phyloP scores from a whole-genome alignment of 2,113 vertebrate species.

The Casuarius casuarius region DNA sequence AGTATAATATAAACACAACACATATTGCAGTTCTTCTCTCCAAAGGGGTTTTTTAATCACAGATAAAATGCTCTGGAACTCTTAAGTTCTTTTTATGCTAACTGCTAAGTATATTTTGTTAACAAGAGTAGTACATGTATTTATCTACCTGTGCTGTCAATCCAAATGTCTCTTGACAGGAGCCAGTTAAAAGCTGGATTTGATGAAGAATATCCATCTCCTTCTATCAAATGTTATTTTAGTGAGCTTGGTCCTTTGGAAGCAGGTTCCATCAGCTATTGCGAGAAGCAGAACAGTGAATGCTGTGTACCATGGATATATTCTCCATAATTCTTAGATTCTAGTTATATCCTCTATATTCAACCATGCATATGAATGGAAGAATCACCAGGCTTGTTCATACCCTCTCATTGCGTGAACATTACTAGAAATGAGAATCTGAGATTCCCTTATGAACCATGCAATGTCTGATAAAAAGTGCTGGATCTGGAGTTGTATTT shows the following conservation, averaged over 20 bases:
- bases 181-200: neutral
- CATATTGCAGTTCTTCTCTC: neutral
- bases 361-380: neutral
- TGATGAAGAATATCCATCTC: neutral
- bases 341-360: neutral
- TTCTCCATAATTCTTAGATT: neutral
- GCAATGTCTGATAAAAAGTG: neutral
- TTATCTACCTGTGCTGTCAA: neutral
- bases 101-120: neutral
- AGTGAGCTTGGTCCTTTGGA: neutral
- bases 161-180: neutral
- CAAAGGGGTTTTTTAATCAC: neutral
- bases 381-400: neutral
- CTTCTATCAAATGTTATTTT: neutral
- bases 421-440: neutral
- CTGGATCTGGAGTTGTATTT: neutral
- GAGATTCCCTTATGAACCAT: neutral
- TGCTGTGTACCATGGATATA: neutral
- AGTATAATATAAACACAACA: neutral
- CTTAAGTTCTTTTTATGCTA: neutral
- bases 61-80: neutral
- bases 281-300: neutral
- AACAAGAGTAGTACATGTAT: rapidly evolving
- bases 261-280: neutral
- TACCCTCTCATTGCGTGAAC: neutral